phyloP scores from a whole-genome alignment of 2,888 invertebrate species.

The Drosophila quinaria region DNA sequence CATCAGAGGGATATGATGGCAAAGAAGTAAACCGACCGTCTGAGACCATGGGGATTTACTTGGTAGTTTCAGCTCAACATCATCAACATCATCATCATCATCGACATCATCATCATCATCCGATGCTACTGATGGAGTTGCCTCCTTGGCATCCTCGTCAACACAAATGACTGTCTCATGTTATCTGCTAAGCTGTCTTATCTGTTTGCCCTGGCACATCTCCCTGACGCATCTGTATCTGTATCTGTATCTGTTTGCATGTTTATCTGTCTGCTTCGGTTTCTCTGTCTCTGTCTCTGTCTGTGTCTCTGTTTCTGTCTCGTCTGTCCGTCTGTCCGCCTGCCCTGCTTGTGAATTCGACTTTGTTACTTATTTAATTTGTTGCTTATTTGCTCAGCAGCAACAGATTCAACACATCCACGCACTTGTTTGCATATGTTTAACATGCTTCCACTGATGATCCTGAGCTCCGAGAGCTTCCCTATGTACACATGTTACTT shows the following conservation, averaged over 20 bases:
- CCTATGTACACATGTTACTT: neutral
- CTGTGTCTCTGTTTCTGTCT: conserved; percentile 8
- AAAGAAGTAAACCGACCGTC: neutral
- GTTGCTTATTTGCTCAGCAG: conserved; percentile 73
- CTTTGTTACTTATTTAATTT: conserved; percentile 81
- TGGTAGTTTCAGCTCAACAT: conserved; percentile 39
- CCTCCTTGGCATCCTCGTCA: conserved; percentile 65
- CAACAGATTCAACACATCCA: conserved; percentile 53
- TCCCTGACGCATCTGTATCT: conserved; percentile 36
- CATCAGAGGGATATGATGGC: neutral
- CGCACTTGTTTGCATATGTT: conserved; percentile 78
- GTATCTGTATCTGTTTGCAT: conserved; percentile 40
- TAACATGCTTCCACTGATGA: conserved; percentile 55
- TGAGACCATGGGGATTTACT: conserved; percentile 47
- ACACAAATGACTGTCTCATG: conserved; percentile 81
- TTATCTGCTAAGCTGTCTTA: conserved; percentile 80
- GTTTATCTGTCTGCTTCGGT: conserved; percentile 46
- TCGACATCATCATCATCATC: conserved; percentile 32
- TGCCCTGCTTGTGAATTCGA: conserved; percentile 53
- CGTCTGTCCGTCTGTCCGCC: neutral
- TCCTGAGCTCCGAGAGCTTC: neutral
- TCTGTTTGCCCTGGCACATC: conserved; percentile 57
- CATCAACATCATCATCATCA: conserved; percentile 23
- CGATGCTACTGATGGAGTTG: conserved; percentile 17
- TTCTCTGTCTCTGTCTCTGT: conserved; percentile 34